Evolutionary conservation across 2,888 invertebrate genomes (phyloP).

Genomic region (Cephus sareptanus): DNA sequence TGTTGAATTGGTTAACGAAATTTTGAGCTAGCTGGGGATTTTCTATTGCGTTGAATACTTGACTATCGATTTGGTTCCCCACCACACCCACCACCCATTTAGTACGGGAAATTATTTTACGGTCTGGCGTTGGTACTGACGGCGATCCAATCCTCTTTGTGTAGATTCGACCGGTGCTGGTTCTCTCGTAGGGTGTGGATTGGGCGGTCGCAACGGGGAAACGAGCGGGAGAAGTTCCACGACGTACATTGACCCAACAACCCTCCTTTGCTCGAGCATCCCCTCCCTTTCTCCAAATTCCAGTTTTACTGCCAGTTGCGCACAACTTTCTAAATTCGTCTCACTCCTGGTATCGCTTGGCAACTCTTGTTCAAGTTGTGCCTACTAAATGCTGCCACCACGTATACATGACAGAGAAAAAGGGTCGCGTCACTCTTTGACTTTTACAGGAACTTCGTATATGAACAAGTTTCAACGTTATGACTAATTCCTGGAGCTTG

Average conservation of each 20-base stretch:
- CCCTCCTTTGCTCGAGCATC: slow-evolving; percentile 18
- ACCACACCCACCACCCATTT: slow-evolving; percentile 1
- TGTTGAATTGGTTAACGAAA: slow-evolving; percentile 39
- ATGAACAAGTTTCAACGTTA: too few species aligned
- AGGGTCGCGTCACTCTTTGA: too few species aligned
- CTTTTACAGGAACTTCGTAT: too few species aligned
- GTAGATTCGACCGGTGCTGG: slow-evolving; percentile 12
- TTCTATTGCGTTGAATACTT: slow-evolving; percentile 41
- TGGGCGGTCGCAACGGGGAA: slow-evolving; percentile 8
- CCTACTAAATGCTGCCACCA: not conserved
- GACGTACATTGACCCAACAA: slow-evolving; percentile 37
- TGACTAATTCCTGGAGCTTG: too few species aligned
- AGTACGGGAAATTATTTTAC: too few species aligned
- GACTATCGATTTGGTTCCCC: slow-evolving; percentile 43
- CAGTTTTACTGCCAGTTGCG: slow-evolving; percentile 49
- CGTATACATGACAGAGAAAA: not conserved
- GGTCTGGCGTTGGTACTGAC: slow-evolving; percentile 29
- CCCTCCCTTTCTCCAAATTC: slow-evolving; percentile 27
- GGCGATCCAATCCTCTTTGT: not conserved
- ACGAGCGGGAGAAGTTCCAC: slow-evolving; percentile 25
- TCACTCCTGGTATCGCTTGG: slow-evolving; percentile 40
- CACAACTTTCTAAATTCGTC: slow-evolving; percentile 54
- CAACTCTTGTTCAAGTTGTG: not conserved
- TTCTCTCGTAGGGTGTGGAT: slow-evolving; percentile 1
- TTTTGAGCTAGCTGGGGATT: slow-evolving; percentile 31